Percentiles rank a stretch among this genome's conserved stretches.
Evolutionary conservation across 2,888 invertebrate genomes (phyloP).

Genomic region (Drosophila falleni): DNA sequence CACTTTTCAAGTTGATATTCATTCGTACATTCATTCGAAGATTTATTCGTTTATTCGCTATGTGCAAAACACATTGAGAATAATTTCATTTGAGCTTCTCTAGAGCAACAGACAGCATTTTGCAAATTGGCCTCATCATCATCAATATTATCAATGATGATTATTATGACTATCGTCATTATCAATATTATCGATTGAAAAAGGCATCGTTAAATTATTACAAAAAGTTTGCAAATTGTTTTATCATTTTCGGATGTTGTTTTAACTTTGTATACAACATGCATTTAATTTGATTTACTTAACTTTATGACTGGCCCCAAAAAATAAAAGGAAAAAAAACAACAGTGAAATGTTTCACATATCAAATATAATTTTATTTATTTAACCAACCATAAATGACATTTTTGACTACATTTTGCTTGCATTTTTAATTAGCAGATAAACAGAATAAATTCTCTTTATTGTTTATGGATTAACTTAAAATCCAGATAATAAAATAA

Average conservation of each 20-base stretch:
- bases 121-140: conserved; percentile 43
- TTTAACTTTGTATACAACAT: conserved; percentile 28
- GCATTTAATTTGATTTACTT: conserved; percentile 65
- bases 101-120: conserved; percentile 23
- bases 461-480: conserved; percentile 14
- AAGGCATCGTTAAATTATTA: conserved; percentile 39
- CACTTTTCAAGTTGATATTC: conserved; percentile 28
- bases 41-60: conserved; percentile 25
- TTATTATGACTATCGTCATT: conserved; percentile 1
- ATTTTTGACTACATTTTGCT: conserved; percentile 21
- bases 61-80: conserved; percentile 51
- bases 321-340: conserved; percentile 16
- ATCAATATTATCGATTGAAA: conserved; percentile 27
- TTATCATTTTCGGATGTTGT: conserved; percentile 28
- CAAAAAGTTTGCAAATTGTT: conserved; percentile 40
- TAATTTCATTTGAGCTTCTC: conserved; percentile 44
- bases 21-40: conserved; percentile 18
- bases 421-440: conserved; percentile 57
- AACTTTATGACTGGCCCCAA: conserved; percentile 33
- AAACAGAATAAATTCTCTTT: conserved; percentile 3
- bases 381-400: conserved; percentile 61
- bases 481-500: not conserved
- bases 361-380: conserved; percentile 36
- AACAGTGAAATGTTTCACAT: conserved; percentile 40
- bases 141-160: conserved; percentile 31